Base-by-base conservation (phyloP, 92 coral and sea anemone genomes). In the Porites cylindrica region DNA sequence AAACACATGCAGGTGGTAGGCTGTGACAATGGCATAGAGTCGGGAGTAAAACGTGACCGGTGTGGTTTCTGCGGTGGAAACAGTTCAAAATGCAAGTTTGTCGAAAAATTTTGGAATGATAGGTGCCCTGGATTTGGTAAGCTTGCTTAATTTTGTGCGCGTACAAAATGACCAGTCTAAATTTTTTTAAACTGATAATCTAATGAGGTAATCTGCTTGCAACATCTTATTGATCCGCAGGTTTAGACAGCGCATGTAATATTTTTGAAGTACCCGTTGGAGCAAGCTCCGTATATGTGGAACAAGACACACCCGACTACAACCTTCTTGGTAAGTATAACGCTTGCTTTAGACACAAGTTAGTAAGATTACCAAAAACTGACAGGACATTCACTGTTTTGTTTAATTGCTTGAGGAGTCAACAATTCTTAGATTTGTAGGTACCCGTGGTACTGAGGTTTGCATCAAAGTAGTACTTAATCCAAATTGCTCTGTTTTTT, bases 61-160 rank as follows among this genome's bases (percentile, higher is more conserved):
- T 94, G 98, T 75, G 76, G 87, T 2, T 89, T 90, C 10, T 92
- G 98, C 84, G 91, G 87, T 32, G 98, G 98, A 13, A 87, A 94
- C 79, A 88, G 95, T 60, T 86, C 92, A 4, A 70, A 87, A 7
- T 94, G 98, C 81, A 85, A 67, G 47, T 69, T 78, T 63, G 84
- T 89, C n/a, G 60, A 65, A 16, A 86, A 80, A 12, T 54, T 76
- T 77, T 94, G 85, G 86, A 75, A 86, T 24, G 91, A 83, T 29
- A 50, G 26, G 8, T 86, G 94, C 52, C 65, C 18, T 3, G 96
- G 94, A 21, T 89, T 77, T 56, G 97, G 98, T 96, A 90, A 78
- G 98, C 61, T 10, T 0, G 69, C 10, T 26, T 26, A 26, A 6
- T n/a, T 1, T 6, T 17, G 7, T 50, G 18, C 18, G 6, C 6